phyloP scores from a whole-genome alignment of 1,140 invertebrate species.

The Eulimnadia texana region DNA sequence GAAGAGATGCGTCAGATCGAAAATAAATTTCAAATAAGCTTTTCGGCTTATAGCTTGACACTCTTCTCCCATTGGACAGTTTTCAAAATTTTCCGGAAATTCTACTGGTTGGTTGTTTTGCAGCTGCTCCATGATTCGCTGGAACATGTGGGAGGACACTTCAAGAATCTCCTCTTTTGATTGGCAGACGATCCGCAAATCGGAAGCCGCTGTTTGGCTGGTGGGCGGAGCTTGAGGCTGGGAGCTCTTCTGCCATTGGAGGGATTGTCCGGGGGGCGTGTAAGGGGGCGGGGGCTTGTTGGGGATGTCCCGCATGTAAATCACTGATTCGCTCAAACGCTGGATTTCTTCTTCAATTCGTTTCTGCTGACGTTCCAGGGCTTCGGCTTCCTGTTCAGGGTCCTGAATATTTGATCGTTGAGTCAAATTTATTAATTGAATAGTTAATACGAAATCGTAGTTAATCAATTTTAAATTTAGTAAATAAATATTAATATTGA shows the following conservation, averaged over 20 bases:
- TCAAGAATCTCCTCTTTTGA: too few relatives aligned
- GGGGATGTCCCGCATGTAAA: constrained; percentile 47
- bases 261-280: constrained; percentile 34
- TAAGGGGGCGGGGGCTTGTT: constrained; percentile 57
- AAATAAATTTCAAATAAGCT: background rate
- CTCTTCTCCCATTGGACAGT: constrained; percentile 27
- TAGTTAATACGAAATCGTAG: background rate
- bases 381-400: constrained; percentile 7
- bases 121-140: too few relatives aligned
- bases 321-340: background rate
- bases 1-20: background rate
- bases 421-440: background rate
- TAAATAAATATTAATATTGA: background rate
- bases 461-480: background rate
- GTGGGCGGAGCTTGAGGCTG: too few relatives aligned
- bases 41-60: background rate
- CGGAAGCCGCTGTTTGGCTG: constrained; percentile 25
- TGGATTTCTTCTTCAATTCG: constrained; percentile 15
- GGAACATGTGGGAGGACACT: too few relatives aligned
- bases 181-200: too few relatives aligned
- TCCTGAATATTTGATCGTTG: background rate
- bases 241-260: constrained; percentile 15
- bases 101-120: constrained; percentile 1
- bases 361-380: constrained; percentile 10
- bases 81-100: background rate